Evolutionary conservation across 2,888 invertebrate genomes (phyloP), one percentile per base, ranked within the genome.

Genomic region (Galerucella nymphaeae): DNA sequence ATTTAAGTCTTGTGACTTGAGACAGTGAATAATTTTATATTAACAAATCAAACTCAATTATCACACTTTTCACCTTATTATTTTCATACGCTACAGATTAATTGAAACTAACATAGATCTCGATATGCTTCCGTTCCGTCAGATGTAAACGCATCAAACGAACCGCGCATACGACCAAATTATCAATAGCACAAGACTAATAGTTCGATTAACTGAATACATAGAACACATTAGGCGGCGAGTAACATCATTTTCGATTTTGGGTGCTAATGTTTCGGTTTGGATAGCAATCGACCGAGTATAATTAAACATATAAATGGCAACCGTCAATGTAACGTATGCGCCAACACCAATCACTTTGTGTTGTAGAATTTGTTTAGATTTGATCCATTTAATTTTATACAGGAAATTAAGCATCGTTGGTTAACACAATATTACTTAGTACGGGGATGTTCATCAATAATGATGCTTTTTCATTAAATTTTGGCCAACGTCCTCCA

Each of bases 241-340:
- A 76, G 76, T 75, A 79, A 78, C 79, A 80, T 80, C 79, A 80
- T 79, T 75, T 75, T 76, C 76, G 76, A 76, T 74, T 64, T 71
- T 74, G 70, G 73, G 65, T 73, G 79, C 72, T 79, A 80, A 78
- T 78, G 77, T 75, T 72, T 75, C 73, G 76, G 75, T 77, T 62
- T 78, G 75, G 75, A 75, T 79, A 70, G 78, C 79, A 78, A 78
- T 80, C 80, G 76, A 76, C 77, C 70, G 74, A 76, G 16, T 77
- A 79, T 80, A 80, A 82, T 82, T 82, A 81, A 80, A 80, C 79
- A 79, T 80, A 81, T 79, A 80, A 81, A 81, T 80, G 77, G 75
- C 70, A 63, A 67, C 67, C 71, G 70, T 71, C 70, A 48, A 65
- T 57, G 58, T 58, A 55, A 48, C 63, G 66, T 57, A 62, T 66